A percentile compares a stretch with the other conserved stretches of the same genome.
These are phyloP conservation scores for Erpetoichthys calabaricus DNA, from an alignment of 2,797 vertebrate species.

Conservation along the genomic window DNA sequence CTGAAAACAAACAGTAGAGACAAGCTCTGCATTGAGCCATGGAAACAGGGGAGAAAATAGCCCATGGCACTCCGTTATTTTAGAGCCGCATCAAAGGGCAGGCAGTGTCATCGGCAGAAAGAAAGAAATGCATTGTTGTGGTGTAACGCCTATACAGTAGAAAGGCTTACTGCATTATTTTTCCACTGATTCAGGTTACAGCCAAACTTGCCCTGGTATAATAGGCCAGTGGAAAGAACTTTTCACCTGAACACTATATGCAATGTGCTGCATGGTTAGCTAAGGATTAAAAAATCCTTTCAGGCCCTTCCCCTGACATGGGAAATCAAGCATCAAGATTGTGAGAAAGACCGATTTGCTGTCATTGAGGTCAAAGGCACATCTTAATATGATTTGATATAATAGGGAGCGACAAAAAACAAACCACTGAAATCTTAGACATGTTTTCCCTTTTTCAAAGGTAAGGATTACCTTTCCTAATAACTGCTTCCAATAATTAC, in stretches of 20 bases:
- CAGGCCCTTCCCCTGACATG: constrained; percentile 48
- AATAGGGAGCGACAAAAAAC: constrained; percentile 38
- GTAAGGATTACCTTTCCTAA: constrained; percentile 30
- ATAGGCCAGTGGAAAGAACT: constrained; percentile 61
- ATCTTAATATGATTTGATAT: constrained; percentile 39
- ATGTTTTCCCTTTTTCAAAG: constrained; percentile 24
- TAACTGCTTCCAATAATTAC: constrained; percentile 45
- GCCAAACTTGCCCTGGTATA: constrained; percentile 48
- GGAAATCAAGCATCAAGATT: constrained; percentile 54
- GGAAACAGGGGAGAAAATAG: constrained; percentile 67
- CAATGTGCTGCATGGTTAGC: constrained; percentile 60
- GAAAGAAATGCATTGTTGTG: constrained; percentile 83
- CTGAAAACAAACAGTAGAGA: constrained; percentile 92
- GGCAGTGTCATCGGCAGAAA: constrained; percentile 57
- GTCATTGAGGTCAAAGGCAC: constrained; percentile 51
- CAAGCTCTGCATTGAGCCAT: constrained; percentile 70
- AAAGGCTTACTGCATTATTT: constrained; percentile 55
- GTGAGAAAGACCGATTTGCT: constrained; percentile 39
- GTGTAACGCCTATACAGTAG: constrained; percentile 71
- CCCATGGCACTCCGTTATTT: constrained; percentile 73
- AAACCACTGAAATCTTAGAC: constrained; percentile 38
- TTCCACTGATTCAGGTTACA: constrained; percentile 85
- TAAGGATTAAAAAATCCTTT: constrained; percentile 76
- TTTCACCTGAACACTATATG: constrained; percentile 64
- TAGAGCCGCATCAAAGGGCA: constrained; percentile 74